phyloP scores from a whole-genome alignment of 2,888 invertebrate genomes.

The Cordilura impudica region DNA sequence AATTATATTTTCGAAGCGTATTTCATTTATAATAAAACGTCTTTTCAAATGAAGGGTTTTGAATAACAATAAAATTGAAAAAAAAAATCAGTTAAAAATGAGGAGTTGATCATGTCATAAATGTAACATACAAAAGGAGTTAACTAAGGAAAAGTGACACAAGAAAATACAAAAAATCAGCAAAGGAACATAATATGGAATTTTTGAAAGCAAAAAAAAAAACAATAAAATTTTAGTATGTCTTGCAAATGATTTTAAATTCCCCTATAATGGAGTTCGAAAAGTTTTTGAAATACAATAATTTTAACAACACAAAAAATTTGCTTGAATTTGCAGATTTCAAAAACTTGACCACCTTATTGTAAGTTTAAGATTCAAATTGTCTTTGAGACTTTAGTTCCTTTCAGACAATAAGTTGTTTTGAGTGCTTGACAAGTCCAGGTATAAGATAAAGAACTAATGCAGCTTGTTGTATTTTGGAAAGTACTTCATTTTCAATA shows the following conservation, averaged over 20 bases:
- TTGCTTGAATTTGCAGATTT: no score
- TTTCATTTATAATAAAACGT: conserved; percentile 39
- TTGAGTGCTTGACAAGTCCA: not conserved
- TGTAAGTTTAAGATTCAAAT: no score
- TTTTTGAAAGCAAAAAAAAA: conserved; percentile 9
- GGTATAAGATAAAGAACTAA: conserved; percentile 20
- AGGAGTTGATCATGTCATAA: conserved; percentile 50
- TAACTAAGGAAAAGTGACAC: not conserved
- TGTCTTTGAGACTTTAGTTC: no score
- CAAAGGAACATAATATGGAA: conserved; percentile 2
- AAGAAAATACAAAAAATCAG: conserved; percentile 10
- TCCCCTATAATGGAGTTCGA: not conserved
- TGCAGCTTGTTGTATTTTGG: conserved; percentile 10
- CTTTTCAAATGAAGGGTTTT: conserved; percentile 41
- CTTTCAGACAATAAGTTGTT: no score
- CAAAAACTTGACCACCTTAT: no score
- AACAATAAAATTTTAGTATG: not conserved
- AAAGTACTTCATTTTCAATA: conserved; percentile 24
- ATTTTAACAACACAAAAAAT: not conserved
- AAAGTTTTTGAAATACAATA: no score
- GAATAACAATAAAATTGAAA: conserved; percentile 17
- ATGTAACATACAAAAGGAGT: conserved; percentile 45
- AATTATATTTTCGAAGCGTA: conserved; percentile 36
- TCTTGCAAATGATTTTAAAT: not conserved
- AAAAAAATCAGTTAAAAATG: conserved; percentile 22